Evolutionary conservation across 37 sponge, comb jelly and placozoan genomes (phyloP).

Genomic region (Lycopodina hypogea): DNA sequence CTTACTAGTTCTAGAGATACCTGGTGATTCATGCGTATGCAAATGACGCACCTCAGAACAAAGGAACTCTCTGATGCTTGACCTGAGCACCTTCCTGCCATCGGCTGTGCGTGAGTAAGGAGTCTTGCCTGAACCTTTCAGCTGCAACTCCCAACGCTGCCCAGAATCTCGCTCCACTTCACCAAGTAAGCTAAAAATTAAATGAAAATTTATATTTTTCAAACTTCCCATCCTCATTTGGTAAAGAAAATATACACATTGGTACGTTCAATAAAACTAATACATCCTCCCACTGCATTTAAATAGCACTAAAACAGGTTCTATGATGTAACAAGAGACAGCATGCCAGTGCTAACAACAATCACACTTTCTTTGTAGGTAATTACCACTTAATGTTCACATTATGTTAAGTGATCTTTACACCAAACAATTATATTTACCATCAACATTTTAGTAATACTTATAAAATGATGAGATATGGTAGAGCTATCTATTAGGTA

Average conservation of each 20-base stretch:
- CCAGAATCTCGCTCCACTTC: constrained; percentile 68
- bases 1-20: neutral
- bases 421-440: no score
- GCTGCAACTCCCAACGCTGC: constrained; percentile 92
- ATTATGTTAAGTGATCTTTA: no score
- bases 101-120: constrained; percentile 92
- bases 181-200: constrained; percentile 68
- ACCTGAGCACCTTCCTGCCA: constrained; percentile 94
- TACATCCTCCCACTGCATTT: neutral
- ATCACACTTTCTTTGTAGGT: no score
- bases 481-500: no score
- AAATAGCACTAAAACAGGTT: no score
- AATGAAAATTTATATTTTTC: neutral
- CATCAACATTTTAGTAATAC: no score
- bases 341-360: no score
- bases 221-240: no score
- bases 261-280: neutral
- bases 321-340: no score
- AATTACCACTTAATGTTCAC: no score
- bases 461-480: no score
- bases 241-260: no score
- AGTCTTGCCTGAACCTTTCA: constrained; percentile 94
- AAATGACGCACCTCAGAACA: constrained; percentile 80
- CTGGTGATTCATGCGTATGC: neutral
- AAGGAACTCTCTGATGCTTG: constrained; percentile 91